Conservation (phyloP, 2,113 vertebrate species). For the Typhlomys cinereus region DNA sequence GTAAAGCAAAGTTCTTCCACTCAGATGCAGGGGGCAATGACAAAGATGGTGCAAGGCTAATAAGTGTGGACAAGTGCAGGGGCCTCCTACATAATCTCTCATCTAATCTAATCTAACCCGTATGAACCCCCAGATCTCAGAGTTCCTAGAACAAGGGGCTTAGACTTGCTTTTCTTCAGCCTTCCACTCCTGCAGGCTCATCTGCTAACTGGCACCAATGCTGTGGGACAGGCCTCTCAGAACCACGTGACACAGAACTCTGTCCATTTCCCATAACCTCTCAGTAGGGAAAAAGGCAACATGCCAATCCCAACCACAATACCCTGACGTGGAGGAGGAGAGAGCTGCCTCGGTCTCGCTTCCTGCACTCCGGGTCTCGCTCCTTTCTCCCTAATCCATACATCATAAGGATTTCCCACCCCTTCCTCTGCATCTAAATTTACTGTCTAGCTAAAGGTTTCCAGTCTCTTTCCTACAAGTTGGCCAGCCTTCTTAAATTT, state of each 20-base stretch:
- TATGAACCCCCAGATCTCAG: not conserved
- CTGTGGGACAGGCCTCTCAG: not conserved
- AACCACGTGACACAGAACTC: not conserved
- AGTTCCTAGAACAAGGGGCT: not conserved
- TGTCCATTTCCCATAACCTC: not conserved
- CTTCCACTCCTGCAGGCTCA: not conserved
- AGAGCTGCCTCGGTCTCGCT: not conserved
- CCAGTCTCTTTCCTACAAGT: not conserved
- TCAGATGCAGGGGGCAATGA: not conserved
- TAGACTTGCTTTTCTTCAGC: not conserved
- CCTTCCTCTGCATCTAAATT: not conserved
- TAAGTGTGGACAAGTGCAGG: not conserved
- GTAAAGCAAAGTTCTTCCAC: not conserved
- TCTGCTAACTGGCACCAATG: not conserved
- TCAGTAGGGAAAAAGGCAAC: not conserved
- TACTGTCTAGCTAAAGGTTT: constrained; percentile 13
- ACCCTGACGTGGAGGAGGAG: not conserved
- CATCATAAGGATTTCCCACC: not conserved
- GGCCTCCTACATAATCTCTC: not conserved
- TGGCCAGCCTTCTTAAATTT: constrained; percentile 13
- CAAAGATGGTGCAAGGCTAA: not conserved
- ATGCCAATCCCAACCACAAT: not conserved
- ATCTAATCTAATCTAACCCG: not conserved
- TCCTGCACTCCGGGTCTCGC: not conserved
- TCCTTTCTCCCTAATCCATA: not conserved